Evolutionary conservation across 2,888 invertebrate genomes (phyloP), one percentile per base, ranked within the genome.

Genomic region (Drosophila fungiperda): DNA sequence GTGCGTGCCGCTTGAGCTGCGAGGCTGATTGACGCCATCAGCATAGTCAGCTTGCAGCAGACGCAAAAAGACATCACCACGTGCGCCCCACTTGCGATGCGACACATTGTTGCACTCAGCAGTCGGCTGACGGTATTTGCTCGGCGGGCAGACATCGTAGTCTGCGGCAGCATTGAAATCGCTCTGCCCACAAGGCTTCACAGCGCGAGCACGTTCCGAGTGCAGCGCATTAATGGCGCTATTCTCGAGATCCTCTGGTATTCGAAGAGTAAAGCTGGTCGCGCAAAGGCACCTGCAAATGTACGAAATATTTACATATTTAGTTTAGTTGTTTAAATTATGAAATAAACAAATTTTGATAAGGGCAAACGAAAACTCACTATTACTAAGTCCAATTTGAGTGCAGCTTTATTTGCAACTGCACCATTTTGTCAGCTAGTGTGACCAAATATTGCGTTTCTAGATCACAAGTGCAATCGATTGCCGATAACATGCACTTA

Each of bases 101-200:
- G 97, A 94, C 2, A 98, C 96, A 91, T 98, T 98, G 93, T 98
- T 98, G 93, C 98, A 98, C 89, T 96, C 96, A 0, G 97, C 98
- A 53, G 96, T 96, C 0, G 96, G 95, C 69, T 96, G 95, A 61
- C 98, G 94, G 93, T 96, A 98, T 92, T 97, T 97, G 94, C 96
- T 96, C 2, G 97, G 97, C 12, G 97, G 97, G 89, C 97, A 97
- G 45, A 92, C 89, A 66, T 93, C 91, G 40, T 85, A 91, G 32
- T 83, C 85, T 6, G 82, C 73, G 49, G 82, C 82, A 26, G 68
- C 81, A 20, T 66, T 68, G 23, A 67, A 53, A 9, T 83, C 72
- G 0, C 72, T 64, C 45, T 68, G 73, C 11, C 74, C 76, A 53
- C 93, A 92, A 1, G 79, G 73, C 8, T 80, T 83, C 29, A 88